These are phyloP conservation scores for Austrolebias charrua DNA, from an alignment of 2,797 vertebrate genomes.

Conservation along the genomic window DNA sequence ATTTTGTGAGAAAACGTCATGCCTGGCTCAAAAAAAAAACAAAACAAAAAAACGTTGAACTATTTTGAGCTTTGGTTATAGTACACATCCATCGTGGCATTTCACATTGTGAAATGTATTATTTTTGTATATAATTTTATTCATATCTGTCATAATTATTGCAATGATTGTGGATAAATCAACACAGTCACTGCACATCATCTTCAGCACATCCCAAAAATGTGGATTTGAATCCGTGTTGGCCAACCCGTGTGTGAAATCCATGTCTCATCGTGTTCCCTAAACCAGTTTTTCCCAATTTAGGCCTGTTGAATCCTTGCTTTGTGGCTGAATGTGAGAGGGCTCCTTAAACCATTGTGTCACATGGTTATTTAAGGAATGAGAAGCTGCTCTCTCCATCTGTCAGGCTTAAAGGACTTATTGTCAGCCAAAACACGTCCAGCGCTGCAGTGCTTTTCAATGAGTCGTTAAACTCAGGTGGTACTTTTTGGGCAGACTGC, in stretches of 20 bases:
- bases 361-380: conserved; percentile 14
- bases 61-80: too few relatives aligned
- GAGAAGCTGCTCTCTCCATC: conserved; percentile 3
- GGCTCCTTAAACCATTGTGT: conserved; percentile 1
- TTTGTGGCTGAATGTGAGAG: conserved; percentile 6
- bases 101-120: too few relatives aligned
- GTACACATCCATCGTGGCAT: too few relatives aligned
- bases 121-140: too few relatives aligned
- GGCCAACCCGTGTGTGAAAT: conserved; percentile 1
- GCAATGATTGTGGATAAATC: neutral
- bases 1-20: too few relatives aligned
- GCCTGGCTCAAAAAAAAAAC: too few relatives aligned
- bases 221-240: neutral
- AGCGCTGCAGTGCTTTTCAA: conserved; percentile 1
- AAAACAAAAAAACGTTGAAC: too few relatives aligned
- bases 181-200: neutral
- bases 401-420: conserved; percentile 5
- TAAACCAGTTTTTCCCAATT: conserved; percentile 1
- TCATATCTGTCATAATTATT: neutral
- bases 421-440: conserved; percentile 9
- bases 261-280: neutral
- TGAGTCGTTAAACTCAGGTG: neutral
- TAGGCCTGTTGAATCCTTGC: conserved; percentile 1
- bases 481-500: neutral
- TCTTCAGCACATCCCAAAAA: neutral